Conservation (phyloP, 2,888 invertebrate species). For the Eupithecia pulchellata region DNA sequence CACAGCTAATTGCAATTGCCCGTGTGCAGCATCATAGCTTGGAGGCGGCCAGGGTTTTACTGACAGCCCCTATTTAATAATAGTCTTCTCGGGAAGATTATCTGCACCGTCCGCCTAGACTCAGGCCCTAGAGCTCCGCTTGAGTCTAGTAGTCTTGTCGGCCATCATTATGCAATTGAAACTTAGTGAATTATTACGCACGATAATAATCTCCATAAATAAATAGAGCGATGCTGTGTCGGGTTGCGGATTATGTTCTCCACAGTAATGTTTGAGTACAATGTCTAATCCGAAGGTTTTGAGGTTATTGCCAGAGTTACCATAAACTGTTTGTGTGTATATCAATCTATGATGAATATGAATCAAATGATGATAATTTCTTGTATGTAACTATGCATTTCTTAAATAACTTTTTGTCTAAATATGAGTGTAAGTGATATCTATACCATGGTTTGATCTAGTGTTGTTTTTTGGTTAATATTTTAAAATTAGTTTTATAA, state of each 20-base stretch:
- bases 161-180: constrained; percentile 85
- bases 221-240: constrained; percentile 66
- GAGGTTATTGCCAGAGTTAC: background rate
- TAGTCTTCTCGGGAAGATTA: constrained; percentile 77
- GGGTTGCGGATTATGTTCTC: constrained; percentile 62
- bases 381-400: too few relatives aligned
- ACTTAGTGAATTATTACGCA: constrained; percentile 85
- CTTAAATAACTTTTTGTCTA: too few relatives aligned
- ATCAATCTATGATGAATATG: too few relatives aligned
- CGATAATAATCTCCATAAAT: constrained; percentile 83
- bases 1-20: constrained; percentile 27
- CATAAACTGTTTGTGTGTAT: background rate
- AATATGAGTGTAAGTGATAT: too few relatives aligned
- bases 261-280: background rate
- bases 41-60: constrained; percentile 61
- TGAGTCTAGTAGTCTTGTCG: constrained; percentile 78
- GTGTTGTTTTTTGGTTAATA: too few relatives aligned
- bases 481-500: too few relatives aligned
- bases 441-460: too few relatives aligned
- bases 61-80: constrained; percentile 82
- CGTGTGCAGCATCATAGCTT: constrained; percentile 26
- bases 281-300: background rate
- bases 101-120: constrained; percentile 72
- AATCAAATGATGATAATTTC: too few relatives aligned
- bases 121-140: background rate